Base-by-base conservation (phyloP, 2,113 vertebrate genomes). In the Chloroceryle aenea region DNA sequence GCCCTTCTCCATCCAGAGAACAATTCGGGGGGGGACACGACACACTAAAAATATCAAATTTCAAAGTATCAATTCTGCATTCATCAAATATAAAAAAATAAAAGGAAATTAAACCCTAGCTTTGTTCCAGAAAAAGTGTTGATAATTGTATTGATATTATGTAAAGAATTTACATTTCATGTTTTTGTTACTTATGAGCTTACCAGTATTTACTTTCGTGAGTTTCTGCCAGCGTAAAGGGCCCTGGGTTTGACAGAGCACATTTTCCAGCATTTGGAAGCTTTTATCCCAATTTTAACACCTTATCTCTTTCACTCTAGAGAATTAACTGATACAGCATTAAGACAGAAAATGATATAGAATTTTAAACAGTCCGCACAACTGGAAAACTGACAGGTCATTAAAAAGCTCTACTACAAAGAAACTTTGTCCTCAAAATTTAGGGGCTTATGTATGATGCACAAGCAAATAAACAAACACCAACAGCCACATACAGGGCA, bases 201-300 rank as follows among this genome's bases (percentile, higher is more conserved):
- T 26, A 76, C 88, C 84, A 87, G 87, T 97, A 92, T 97, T 97
- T 98, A 97, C 96, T 97, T 96, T 92, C 72, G 68, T 85, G 92
- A 92, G 87, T 96, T 97, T 91, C 93, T 90, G 69, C 83, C 89
- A 94, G 89, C 84, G 83, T 90, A 96, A 94, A 58, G 64, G 45
- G 91, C 75, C 84, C 58, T 74, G 50, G 69, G 77, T 97, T 97
- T 97, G 96, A 97, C 95, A 96, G 96, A 96, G 85, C 90, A 97
- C 92, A 97, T 97, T 96, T 98, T 95, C 96, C 92, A 89, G 97
- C 95, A 96, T 97, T 97, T 96, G 83, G 76, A 96, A 95, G 97
- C 95, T 97, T 98, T 97, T 97, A 97, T 96, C 92, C 95, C 92
- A 95, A 94, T 98, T 98, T 98, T 97, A 97, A 96, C 96, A 97